phyloP scores from a whole-genome alignment of 2,888 invertebrate genomes.

The Metellina segmentata region DNA sequence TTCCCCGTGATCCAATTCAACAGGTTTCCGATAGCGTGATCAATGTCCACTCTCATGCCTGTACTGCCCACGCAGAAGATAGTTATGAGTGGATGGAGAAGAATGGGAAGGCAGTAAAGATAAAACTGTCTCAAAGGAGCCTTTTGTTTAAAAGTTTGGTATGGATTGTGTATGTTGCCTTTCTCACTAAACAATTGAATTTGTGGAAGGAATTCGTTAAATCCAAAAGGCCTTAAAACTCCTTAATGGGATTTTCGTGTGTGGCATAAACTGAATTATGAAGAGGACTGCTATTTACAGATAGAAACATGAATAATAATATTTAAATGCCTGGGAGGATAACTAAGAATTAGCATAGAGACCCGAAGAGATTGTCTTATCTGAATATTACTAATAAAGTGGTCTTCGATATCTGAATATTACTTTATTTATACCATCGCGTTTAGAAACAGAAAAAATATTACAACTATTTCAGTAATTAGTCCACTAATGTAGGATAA shows the following conservation, averaged over 20 bases:
- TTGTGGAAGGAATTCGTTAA: not conserved
- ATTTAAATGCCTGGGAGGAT: no score
- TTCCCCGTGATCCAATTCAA: not conserved
- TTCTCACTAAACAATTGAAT: not conserved
- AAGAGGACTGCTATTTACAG: not conserved
- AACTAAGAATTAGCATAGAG: no score
- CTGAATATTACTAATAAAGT: no score
- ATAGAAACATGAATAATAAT: no score
- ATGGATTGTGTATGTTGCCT: not conserved
- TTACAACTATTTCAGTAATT: no score
- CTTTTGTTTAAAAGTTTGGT: not conserved
- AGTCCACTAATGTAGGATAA: no score
- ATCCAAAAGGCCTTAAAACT: not conserved
- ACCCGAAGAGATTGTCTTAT: no score
- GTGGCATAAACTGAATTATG: not conserved
- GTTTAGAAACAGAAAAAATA: no score
- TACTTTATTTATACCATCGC: no score
- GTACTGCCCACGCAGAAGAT: not conserved
- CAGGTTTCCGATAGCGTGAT: not conserved
- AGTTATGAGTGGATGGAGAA: not conserved
- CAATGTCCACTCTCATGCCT: not conserved
- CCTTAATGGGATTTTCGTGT: not conserved
- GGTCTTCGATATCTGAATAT: no score
- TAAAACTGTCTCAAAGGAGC: not conserved
- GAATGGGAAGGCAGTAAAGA: no score